Conservation (phyloP, 64 coral and sea anemone genomes). For the Hydrozoanthus tunicans region DNA sequence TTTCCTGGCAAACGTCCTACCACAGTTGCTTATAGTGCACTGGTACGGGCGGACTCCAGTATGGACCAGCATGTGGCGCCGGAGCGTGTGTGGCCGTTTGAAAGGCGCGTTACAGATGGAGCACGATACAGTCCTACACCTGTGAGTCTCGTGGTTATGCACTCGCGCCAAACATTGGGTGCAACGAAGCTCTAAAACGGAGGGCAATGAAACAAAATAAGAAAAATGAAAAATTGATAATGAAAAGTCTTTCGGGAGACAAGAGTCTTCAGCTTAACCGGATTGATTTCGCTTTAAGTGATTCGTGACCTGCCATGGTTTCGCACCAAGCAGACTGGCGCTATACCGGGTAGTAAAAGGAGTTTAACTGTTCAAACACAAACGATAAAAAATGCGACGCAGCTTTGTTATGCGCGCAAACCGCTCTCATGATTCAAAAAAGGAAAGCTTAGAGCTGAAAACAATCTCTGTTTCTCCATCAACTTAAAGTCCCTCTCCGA, state of each 20-base stretch:
- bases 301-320: not conserved
- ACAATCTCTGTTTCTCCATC: not conserved
- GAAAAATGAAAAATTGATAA: not conserved
- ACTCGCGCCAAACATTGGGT: constrained; percentile 17
- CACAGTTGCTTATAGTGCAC: constrained; percentile 15
- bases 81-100: constrained; percentile 35
- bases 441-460: no score
- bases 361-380: no score
- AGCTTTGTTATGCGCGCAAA: no score
- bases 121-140: constrained; percentile 24
- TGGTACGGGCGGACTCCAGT: constrained; percentile 11
- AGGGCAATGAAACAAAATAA: not conserved
- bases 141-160: not conserved
- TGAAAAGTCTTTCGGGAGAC: not conserved
- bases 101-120: constrained; percentile 37
- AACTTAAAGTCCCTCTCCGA: not conserved
- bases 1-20: constrained; percentile 38
- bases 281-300: constrained; percentile 54
- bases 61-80: constrained; percentile 34
- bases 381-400: no score
- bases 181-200: not conserved
- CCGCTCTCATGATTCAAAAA: no score
- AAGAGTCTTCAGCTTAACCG: not conserved
- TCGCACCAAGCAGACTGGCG: no score
- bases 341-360: no score